phyloP scores from a whole-genome alignment of 2,797 vertebrate species.

The Sebastes matsubarae region DNA sequence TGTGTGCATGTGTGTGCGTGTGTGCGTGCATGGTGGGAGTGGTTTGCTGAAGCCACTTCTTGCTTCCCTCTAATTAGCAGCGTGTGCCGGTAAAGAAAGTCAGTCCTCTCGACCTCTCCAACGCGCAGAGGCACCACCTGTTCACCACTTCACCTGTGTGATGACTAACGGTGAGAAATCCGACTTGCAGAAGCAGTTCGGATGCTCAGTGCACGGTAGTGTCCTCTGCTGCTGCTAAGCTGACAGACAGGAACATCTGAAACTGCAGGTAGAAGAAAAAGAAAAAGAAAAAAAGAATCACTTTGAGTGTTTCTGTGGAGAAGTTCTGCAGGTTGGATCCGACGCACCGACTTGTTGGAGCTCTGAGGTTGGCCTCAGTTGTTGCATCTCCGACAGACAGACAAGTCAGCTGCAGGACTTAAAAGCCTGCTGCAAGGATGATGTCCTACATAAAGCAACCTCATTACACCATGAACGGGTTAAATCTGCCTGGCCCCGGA shows the following conservation, averaged over 20 bases:
- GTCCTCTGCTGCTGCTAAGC: background rate
- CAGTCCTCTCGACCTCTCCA: conserved; percentile 50
- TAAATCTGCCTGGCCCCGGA: conserved; percentile 85
- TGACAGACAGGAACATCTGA: conserved; percentile 5
- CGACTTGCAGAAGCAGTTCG: conserved; percentile 4
- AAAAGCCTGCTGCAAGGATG: conserved; percentile 79
- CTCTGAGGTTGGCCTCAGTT: conserved; percentile 26
- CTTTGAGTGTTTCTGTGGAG: background rate
- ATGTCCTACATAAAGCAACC: conserved; percentile 95
- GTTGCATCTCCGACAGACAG: conserved; percentile 15
- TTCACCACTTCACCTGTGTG: conserved; percentile 47
- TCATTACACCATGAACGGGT: conserved; percentile 90
- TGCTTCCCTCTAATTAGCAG: conserved; percentile 79
- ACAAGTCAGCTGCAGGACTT: conserved; percentile 62
- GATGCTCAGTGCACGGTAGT: background rate
- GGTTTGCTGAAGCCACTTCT: conserved; percentile 68
- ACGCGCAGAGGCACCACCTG: conserved; percentile 36
- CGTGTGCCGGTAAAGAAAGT: conserved; percentile 61
- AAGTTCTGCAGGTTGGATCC: conserved; percentile 2
- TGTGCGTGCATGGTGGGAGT: conserved; percentile 55
- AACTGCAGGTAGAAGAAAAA: background rate
- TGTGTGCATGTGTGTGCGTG: background rate
- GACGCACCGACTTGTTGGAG: conserved; percentile 39
- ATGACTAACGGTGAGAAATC: conserved; percentile 27
- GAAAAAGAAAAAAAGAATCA: background rate